These are phyloP conservation scores for Danio aesculapii DNA, from an alignment of 2,797 vertebrate genomes.

Conservation along the genomic window DNA sequence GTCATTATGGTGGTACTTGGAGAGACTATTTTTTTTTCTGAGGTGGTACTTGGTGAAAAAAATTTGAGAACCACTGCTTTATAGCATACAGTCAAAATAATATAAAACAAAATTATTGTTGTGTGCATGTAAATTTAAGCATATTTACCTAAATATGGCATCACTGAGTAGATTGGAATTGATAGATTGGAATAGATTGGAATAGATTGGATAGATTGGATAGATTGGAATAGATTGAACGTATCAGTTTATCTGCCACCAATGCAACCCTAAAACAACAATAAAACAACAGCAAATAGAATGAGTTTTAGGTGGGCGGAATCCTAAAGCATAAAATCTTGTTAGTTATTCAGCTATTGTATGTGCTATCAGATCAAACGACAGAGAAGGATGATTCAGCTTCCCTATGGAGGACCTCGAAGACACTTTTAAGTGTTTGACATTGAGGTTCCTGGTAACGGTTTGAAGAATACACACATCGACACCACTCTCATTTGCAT, in stretches of 20 bases:
- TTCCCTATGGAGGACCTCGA: slow-evolving; percentile 31
- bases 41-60: no score
- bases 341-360: slow-evolving; percentile 30
- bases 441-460: slow-evolving; percentile 28
- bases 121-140: background rate
- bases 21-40: no score
- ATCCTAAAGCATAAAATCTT: slow-evolving; percentile 8
- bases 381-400: slow-evolving; percentile 29
- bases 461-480: slow-evolving; percentile 13
- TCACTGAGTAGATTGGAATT: no score
- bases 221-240: background rate
- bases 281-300: background rate
- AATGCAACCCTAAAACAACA: background rate
- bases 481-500: slow-evolving; percentile 36
- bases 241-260: background rate
- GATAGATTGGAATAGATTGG: no score
- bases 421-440: slow-evolving; percentile 33
- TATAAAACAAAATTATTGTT: no score
- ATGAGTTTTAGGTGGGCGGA: slow-evolving; percentile 9
- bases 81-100: background rate
- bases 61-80: no score
- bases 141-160: background rate
- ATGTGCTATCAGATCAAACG: slow-evolving; percentile 20
- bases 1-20: no score
- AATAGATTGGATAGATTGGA: no score